Evolutionary conservation across 2,888 invertebrate species (phyloP).

Genomic region (Drepana falcataria): DNA sequence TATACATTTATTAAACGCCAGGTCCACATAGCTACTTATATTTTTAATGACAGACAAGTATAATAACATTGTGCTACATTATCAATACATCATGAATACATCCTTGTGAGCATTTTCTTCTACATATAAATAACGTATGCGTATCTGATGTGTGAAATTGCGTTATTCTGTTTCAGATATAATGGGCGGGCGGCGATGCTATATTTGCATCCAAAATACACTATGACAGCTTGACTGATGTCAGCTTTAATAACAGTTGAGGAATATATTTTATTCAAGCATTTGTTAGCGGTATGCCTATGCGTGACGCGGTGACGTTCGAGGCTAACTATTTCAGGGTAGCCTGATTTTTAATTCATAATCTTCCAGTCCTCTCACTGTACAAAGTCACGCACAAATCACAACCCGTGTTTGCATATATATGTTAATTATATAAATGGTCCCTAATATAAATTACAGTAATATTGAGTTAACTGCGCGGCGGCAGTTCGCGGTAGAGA

Average conservation of each 20-base stretch:
- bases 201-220: conserved; percentile 64
- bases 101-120: conserved; percentile 11
- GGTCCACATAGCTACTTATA: too few relatives aligned
- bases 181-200: conserved; percentile 49
- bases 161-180: conserved; percentile 31
- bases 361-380: conserved; percentile 50
- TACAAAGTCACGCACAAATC: conserved; percentile 51
- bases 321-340: conserved; percentile 63
- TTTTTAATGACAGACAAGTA: too few relatives aligned
- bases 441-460: conserved; percentile 4
- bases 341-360: conserved; percentile 57
- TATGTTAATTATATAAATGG: conserved; percentile 14
- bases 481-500: neutral
- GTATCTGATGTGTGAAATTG: conserved; percentile 28
- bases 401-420: conserved; percentile 33
- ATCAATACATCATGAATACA: too few relatives aligned
- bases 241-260: conserved; percentile 59
- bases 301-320: conserved; percentile 59
- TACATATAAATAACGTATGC: conserved; percentile 27
- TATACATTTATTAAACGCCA: too few relatives aligned
- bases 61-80: too few relatives aligned
- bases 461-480: conserved; percentile 9
- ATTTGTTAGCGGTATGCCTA: conserved; percentile 38
- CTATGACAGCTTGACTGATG: conserved; percentile 66
- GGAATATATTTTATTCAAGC: conserved; percentile 64